Evolutionary conservation across 2,113 vertebrate species (phyloP), one percentile per base, ranked within the genome.

Genomic region (Pontoporia blainvillei): DNA sequence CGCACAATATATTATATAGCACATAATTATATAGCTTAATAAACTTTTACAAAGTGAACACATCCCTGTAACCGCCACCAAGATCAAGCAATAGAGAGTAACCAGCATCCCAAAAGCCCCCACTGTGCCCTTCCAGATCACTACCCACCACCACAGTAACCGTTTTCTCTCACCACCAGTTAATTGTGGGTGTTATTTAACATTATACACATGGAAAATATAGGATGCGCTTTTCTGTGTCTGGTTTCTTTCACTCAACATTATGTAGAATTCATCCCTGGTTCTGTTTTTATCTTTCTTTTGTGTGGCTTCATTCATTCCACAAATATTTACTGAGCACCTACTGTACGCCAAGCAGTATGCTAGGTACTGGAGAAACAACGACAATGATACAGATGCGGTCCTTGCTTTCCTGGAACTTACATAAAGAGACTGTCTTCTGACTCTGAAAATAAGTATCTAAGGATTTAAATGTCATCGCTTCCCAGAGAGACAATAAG

Each of bases 241-340:
- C 54, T 57, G 31, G 29, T 61, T 78, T 73, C 39, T 84, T 90
- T 87, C n/a, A 14, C 46, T 88, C 46, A 29, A 62, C 5, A 69
- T 11, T 44, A 27, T 12, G 34, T 17, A 91, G 76, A 75, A 79
- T 87, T 95, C 36, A 84, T 62, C 69, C 71, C 27, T 54, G 39
- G 79, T 85, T 90, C 92, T 41, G n/a, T 78, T 90, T 92, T 72
- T 90, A 44, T 87, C 64, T 96, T 71, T 67, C 23, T 84, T 73
- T 85, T 52, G 13, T 59, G 27, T 79, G 59, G 23, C n/a, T 92
- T 72, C 79, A 15, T 39, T 94, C 81, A 69, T 69, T 75, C 46
- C 57, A 76, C 18, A 75, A 71, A 59, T 82, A 41, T 91, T 94
- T 78, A 90, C 46, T 92, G 34, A 73, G 81, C 46, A 46, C 25